Conservation (phyloP, 2,888 invertebrate genomes). For the Pyrgus malvae region DNA sequence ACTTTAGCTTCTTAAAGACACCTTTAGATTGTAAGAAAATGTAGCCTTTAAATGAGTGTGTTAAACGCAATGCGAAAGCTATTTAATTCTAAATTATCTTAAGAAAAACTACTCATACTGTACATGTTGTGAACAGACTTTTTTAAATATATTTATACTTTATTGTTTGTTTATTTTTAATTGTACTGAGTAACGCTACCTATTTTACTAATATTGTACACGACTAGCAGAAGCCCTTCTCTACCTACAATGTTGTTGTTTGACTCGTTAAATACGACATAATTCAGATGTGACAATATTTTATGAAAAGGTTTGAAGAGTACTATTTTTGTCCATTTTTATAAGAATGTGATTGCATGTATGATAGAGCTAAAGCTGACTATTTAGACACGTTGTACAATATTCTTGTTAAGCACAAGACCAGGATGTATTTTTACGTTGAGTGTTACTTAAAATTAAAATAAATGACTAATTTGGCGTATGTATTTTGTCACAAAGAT, state of each 20-base stretch:
- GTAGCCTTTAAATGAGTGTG: neutral
- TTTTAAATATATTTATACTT: neutral
- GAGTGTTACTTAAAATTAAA: neutral
- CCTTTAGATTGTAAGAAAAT: neutral
- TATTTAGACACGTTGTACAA: constrained; percentile 20
- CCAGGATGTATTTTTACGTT: neutral
- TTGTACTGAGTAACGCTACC: constrained; percentile 5
- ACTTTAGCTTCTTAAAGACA: constrained; percentile 58
- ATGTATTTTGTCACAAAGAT: neutral
- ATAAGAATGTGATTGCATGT: constrained; percentile 20
- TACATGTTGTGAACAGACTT: constrained; percentile 7
- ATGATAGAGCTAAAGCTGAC: constrained; percentile 10
- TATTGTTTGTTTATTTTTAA: constrained; percentile 7
- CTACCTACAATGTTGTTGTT: constrained; percentile 2
- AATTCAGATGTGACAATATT: constrained; percentile 58
- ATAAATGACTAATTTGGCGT: neutral
- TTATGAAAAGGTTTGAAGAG: constrained; percentile 54
- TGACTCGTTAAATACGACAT: constrained; percentile 38
- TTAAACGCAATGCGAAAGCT: constrained; percentile 5
- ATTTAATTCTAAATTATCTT: constrained; percentile 10
- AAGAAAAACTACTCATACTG: neutral
- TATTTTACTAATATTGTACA: constrained; percentile 12
- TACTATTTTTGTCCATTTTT: constrained; percentile 60
- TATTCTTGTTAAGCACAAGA: constrained; percentile 9
- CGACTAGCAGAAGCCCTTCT: constrained; percentile 20